phyloP scores from a whole-genome alignment of 2,888 invertebrate genomes.

The Stomorhina lunata region DNA sequence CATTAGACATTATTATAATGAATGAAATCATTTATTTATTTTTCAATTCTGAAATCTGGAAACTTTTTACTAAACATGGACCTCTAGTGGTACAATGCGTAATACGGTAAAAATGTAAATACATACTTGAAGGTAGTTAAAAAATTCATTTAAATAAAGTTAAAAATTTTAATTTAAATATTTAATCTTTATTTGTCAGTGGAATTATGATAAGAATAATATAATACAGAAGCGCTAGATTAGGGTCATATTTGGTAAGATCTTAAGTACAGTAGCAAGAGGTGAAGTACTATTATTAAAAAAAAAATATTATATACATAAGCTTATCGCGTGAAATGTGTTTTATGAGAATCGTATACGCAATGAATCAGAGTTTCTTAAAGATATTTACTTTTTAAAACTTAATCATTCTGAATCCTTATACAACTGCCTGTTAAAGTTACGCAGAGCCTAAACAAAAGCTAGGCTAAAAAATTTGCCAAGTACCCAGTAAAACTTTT shows the following conservation, averaged over 20 bases:
- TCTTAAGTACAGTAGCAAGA: conserved; percentile 10
- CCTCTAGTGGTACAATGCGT: conserved; percentile 72
- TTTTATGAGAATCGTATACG: too few relatives aligned
- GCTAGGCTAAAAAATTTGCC: too few relatives aligned
- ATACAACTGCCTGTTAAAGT: too few relatives aligned
- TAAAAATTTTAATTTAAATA: conserved; percentile 19
- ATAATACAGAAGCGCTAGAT: conserved; percentile 60
- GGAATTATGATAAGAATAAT: background rate
- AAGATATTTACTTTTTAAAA: too few relatives aligned
- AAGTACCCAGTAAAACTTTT: too few relatives aligned
- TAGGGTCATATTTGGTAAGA: conserved; percentile 49
- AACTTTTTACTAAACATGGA: background rate
- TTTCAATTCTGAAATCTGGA: background rate
- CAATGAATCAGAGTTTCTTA: too few relatives aligned
- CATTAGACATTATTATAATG: conserved; percentile 52
- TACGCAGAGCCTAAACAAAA: too few relatives aligned
- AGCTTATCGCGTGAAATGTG: background rate
- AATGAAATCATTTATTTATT: conserved; percentile 64
- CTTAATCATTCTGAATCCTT: too few relatives aligned
- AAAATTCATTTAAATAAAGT: background rate
- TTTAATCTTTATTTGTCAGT: conserved; percentile 1
- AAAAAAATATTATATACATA: background rate
- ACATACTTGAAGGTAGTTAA: background rate
- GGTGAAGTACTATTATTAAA: conserved; percentile 21
- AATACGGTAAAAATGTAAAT: conserved; percentile 75